Evolutionary conservation across 2,113 vertebrate species (phyloP).

Genomic region (Petroica traversi): DNA sequence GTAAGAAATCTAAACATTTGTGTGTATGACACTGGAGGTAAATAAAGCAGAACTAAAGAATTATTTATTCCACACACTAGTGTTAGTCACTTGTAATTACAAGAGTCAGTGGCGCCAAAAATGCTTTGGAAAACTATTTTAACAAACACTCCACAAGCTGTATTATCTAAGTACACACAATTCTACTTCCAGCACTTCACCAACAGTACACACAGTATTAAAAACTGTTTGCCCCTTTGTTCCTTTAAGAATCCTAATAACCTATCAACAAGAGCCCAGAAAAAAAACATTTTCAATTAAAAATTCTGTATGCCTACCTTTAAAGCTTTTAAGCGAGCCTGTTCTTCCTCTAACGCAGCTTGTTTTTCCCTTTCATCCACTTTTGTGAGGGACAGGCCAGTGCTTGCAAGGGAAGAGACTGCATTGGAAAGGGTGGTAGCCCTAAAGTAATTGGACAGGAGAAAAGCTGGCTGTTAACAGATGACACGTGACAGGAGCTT

Average conservation of each 20-base stretch:
- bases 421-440: constrained; percentile 97
- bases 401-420: constrained; percentile 95
- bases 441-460: constrained; percentile 73
- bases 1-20: constrained; percentile 24
- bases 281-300: not conserved
- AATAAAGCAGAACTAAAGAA: not conserved
- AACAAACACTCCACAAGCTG: not conserved
- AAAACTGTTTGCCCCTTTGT: not conserved
- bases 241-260: not conserved
- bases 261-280: not conserved
- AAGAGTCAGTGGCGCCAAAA: not conserved
- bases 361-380: constrained; percentile 99
- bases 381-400: constrained; percentile 96
- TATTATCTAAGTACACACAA: fast-evolving
- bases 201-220: not conserved
- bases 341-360: constrained; percentile 97
- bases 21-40: not conserved
- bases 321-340: constrained; percentile 94
- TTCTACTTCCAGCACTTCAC: not conserved
- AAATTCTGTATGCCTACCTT: constrained; percentile 78
- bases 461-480: constrained; percentile 20
- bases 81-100: not conserved
- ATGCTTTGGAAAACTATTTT: not conserved
- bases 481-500: not conserved
- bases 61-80: not conserved